Evolutionary conservation across 2,888 invertebrate genomes (phyloP), one percentile per base, ranked within the genome.

Genomic region (Brachynemurus nebulosus): DNA sequence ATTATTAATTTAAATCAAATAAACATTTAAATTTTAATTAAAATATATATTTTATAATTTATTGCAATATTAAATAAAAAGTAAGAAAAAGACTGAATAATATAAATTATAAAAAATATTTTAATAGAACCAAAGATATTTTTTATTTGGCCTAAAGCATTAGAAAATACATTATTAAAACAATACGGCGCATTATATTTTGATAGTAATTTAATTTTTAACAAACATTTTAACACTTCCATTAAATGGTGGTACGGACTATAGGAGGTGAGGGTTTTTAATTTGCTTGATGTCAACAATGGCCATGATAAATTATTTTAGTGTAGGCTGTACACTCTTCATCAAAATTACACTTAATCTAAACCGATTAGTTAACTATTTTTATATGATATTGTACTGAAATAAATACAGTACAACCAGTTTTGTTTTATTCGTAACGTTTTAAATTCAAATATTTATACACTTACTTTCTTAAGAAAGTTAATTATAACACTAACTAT

Each of bases 211-310:
- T 9, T 9, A 12, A 30, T 30, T 30, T 30, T 37, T 36, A 36
- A 37, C 18, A 37, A 37, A 18, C n/a, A 18, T 37, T 37, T 37
- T 37, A 20, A 20, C 37, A 37, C 37, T 20, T 20, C 20, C 16
- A 20, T 20, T 12, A 4, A n/a, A 30, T 30, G 14, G 30, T 30
- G 30, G 7, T 30, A 4, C n/a, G n/a, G 14, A 30, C 30, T 30
- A 30, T 30, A 30, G 14, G 14, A 20, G 58, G 59, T 62, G 60
- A 60, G 60, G 60, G 62, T 63, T 65, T 65, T 65, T 65, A 65
- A 65, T 65, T 65, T 65, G 57, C 61, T 60, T 64, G 62, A 61
- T 63, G 65, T 65, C 65, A 65, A 65, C 65, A 63, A 62, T 64
- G 59, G 59, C 53, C 52, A 62, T 64, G 65, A 65, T 65, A 64